phyloP scores from a whole-genome alignment of 1,140 invertebrate species.

The Whitmania pigra region DNA sequence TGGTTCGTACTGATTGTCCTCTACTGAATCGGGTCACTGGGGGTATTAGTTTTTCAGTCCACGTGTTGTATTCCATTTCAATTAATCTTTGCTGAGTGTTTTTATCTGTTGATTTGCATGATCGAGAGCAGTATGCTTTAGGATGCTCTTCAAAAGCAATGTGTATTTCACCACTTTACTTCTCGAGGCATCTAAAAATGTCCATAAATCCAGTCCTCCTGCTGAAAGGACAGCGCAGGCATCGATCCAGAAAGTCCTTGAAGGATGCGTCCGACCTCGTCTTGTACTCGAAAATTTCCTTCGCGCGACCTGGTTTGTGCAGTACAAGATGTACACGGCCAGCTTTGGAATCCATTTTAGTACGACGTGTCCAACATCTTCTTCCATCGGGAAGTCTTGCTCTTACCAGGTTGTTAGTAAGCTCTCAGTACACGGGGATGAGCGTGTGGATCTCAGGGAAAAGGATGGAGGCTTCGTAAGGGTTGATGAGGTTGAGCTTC shows the following conservation, averaged over 20 bases:
- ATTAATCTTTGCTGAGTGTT: too few relatives aligned
- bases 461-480: constrained; percentile 43
- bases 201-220: constrained; percentile 47
- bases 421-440: constrained; percentile 39
- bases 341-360: constrained; percentile 44
- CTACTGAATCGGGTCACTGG: too few relatives aligned
- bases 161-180: constrained; percentile 50
- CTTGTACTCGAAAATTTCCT: constrained; percentile 46
- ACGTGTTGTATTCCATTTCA: too few relatives aligned
- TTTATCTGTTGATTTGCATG: too few relatives aligned
- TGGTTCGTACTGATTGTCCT: too few relatives aligned
- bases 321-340: constrained; percentile 45
- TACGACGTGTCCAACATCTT: constrained; percentile 43
- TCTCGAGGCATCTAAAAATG: constrained; percentile 44
- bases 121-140: constrained; percentile 42
- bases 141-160: constrained; percentile 46
- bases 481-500: constrained; percentile 42
- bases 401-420: constrained; percentile 40
- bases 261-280: constrained; percentile 43
- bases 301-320: constrained; percentile 47
- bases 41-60: too few relatives aligned
- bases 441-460: constrained; percentile 42
- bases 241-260: constrained; percentile 47
- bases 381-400: constrained; percentile 43
- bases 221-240: constrained; percentile 45